phyloP scores from a whole-genome alignment of 2,113 vertebrate species.

The Tyrannus savana region DNA sequence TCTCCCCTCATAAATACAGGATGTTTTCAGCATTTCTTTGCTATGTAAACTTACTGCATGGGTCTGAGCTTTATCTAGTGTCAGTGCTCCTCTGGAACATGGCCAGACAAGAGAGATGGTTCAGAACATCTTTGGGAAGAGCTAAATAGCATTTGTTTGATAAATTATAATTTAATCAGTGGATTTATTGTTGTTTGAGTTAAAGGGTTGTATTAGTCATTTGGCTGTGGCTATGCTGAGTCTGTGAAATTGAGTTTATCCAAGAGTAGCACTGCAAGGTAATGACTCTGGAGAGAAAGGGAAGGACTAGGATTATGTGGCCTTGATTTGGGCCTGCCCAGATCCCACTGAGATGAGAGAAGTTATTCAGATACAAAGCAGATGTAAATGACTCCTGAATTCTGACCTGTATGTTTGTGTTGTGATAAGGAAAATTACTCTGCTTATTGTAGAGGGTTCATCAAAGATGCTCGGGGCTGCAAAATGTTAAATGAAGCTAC shows the following conservation, averaged over 20 bases:
- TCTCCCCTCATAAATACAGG: neutral
- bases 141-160: slow-evolving; percentile 4
- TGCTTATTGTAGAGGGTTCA: neutral
- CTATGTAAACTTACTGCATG: neutral
- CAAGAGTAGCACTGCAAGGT: neutral
- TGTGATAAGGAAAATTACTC: neutral
- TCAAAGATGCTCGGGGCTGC: neutral
- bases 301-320: neutral
- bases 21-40: neutral
- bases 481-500: neutral
- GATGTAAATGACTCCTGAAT: neutral
- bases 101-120: neutral
- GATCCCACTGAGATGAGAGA: neutral
- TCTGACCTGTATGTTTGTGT: neutral
- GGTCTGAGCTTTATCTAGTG: neutral
- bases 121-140: slow-evolving; percentile 4
- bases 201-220: neutral
- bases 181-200: slow-evolving; percentile 32
- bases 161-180: slow-evolving; percentile 30
- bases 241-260: neutral
- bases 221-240: neutral
- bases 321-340: neutral
- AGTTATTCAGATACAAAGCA: neutral
- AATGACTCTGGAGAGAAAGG: neutral
- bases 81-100: neutral